phyloP scores from a whole-genome alignment of 2,888 invertebrate genomes.

The Nomada fabriciana region DNA sequence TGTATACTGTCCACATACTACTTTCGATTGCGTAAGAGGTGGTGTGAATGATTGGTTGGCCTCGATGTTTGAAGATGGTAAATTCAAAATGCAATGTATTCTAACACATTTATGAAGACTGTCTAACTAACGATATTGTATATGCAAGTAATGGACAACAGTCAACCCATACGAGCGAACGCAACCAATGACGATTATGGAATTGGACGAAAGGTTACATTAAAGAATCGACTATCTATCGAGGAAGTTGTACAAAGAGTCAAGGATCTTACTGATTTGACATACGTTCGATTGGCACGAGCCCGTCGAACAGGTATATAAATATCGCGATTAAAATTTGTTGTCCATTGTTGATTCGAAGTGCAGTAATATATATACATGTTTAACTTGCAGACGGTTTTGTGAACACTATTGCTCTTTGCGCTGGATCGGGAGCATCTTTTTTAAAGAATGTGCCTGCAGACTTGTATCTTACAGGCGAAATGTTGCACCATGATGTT shows the following conservation, averaged over 20 bases:
- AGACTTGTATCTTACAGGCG: conserved; percentile 94
- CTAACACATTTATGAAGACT: background rate
- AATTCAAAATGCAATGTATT: conserved; percentile 1
- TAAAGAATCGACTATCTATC: conserved; percentile 86
- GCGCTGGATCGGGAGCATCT: conserved; percentile 95
- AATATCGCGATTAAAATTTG: background rate
- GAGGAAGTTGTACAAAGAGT: conserved; percentile 88
- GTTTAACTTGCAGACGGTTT: conserved; percentile 82
- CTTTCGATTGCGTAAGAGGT: conserved; percentile 92
- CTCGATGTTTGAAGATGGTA: conserved; percentile 86
- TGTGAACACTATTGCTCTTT: conserved; percentile 90
- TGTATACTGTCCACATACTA: conserved; percentile 96
- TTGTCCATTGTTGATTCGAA: background rate
- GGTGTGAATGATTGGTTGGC: conserved; percentile 98
- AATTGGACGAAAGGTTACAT: conserved; percentile 86
- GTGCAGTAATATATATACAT: background rate
- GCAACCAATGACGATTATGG: conserved; percentile 83
- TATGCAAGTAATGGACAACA: conserved; percentile 70
- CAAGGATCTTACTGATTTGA: conserved; percentile 89
- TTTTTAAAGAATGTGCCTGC: conserved; percentile 90
- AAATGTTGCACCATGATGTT: conserved; percentile 98
- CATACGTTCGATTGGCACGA: conserved; percentile 90
- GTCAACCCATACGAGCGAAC: conserved; percentile 78
- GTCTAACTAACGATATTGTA: conserved; percentile 25
- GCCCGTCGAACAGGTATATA: conserved; percentile 84